Evolutionary conservation across 2,888 invertebrate species (phyloP), one percentile per base, ranked within the genome.

Genomic region (Limnephilus lunatus): DNA sequence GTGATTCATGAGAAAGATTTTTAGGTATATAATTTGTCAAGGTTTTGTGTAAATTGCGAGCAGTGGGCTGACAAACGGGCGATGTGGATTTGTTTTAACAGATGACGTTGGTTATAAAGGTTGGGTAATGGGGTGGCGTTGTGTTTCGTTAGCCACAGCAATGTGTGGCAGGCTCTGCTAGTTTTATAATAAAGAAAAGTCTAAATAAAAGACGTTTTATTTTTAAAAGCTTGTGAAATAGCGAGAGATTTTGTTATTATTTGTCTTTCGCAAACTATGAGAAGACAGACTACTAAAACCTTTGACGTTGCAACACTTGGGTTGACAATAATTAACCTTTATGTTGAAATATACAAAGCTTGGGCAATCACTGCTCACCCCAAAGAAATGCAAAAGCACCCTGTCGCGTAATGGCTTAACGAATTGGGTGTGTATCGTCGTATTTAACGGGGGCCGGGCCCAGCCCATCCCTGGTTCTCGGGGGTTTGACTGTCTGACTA

Each of bases 371-470:
- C 68, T 68, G 68, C 68, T 68, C 25, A 68, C 19, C 68, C 68
- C 68, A 68, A 68, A 68, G 25, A 53, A 68, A 25, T 3, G 68
- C 68, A 68, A 68, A 68, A 25, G 25, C 85, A 32, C 7, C 25
- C 39, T 3, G 85, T 32, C n/a, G 31, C 30, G 48, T 87, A 87
- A 87, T 87, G 48, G 87, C 86, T 31, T 48, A 31, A 31, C 30
- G 48, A 48, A 86, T 86, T 53, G 87, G 87, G 87, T 87, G 87
- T 53, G 87, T 87, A 87, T 87, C 19, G 87, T 25, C 48, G 35
- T 35, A 35, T 35, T 35, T 35, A 35, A 35, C 35, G 35, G 35
- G 35, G 32, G 39, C 85, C 15, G 14, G 15, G 81, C 85, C 85
- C 85, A 25, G 15, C 85, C 85, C 85, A 39, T 2, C 39, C 39